Evolutionary conservation across 1,140 invertebrate genomes (phyloP).

Genomic region (Dendroctonus valens): DNA sequence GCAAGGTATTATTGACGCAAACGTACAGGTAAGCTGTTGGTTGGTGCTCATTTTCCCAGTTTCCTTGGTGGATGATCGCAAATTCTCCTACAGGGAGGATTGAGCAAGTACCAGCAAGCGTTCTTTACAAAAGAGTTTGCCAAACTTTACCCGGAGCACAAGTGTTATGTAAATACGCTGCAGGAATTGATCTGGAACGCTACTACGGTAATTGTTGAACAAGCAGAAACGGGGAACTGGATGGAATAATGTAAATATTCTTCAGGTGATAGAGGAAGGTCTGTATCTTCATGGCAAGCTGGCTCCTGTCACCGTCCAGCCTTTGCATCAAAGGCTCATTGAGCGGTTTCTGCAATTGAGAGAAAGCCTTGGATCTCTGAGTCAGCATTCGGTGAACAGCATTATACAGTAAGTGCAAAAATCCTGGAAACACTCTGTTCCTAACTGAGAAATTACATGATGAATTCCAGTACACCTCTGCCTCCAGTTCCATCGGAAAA

Average conservation of each 20-base stretch:
- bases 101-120: conserved; percentile 90
- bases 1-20: conserved; percentile 91
- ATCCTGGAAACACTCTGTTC: too few relatives aligned
- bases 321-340: conserved; percentile 81
- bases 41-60: neutral
- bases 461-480: conserved; percentile 61
- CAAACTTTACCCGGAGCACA: conserved; percentile 69
- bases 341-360: conserved; percentile 80
- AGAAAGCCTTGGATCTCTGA: conserved; percentile 65
- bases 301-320: conserved; percentile 78
- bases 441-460: conserved; percentile 25
- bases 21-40: conserved; percentile 65
- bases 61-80: neutral
- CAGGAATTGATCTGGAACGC: conserved; percentile 76
- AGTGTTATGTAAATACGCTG: conserved; percentile 71
- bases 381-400: conserved; percentile 69
- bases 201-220: conserved; percentile 51
- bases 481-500: conserved; percentile 67
- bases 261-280: conserved; percentile 74
- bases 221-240: too few relatives aligned
- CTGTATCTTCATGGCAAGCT: conserved; percentile 78
- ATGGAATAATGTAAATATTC: conserved; percentile 2
- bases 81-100: conserved; percentile 65
- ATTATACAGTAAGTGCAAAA: conserved; percentile 74
- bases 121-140: conserved; percentile 84